Evolutionary conservation across 2,888 invertebrate genomes (phyloP), one percentile per base, ranked within the genome.

Genomic region (Phymatocera aterrima): DNA sequence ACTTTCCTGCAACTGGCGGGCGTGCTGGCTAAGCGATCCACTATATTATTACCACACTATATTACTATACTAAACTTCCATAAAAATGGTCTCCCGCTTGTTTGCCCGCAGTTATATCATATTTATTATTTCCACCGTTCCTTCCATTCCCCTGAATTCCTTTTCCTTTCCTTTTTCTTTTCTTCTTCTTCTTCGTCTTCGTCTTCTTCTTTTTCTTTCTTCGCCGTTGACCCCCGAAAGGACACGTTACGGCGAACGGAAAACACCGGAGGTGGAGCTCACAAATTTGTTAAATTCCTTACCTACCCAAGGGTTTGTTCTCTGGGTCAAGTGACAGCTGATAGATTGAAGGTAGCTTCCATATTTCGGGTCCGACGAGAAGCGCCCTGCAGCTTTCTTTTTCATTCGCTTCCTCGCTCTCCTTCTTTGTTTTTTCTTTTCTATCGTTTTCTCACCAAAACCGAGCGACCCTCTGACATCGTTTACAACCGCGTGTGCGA

Each of bases 1-100:
- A 46, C 57, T 68, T 68, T 68, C 46, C 68, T 68, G 68, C 68
- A 46, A 68, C 68, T 43, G 68, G 46, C 68, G 28, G 40, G 31
- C 28, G 37, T n/a, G n/a, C n/a, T n/a, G n/a, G 24, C 43, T 43
- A 68, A 68, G 68, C 68, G 68, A 68, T 68, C 21, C 15, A 46
- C n/a, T n/a, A n/a, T n/a, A n/a, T n/a, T n/a, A n/a, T n/a, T n/a
- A n/a, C n/a, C n/a, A n/a, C n/a, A n/a, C n/a, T n/a, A n/a, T n/a
- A n/a, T n/a, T n/a, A n/a, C n/a, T n/a, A n/a, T n/a, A n/a, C n/a
- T n/a, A n/a, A n/a, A n/a, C 24, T 24, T 68, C 24, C 46, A 46
- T 40, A 68, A 68, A 68, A 68, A 68, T 15, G 68, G 46, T 68
- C 68, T 10, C 68, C 68, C n/a, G n/a, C n/a, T 46, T 46, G 6